Evolutionary conservation across 2,888 invertebrate species (phyloP), one percentile per base, ranked within the genome.

Genomic region (Dicycla oo): DNA sequence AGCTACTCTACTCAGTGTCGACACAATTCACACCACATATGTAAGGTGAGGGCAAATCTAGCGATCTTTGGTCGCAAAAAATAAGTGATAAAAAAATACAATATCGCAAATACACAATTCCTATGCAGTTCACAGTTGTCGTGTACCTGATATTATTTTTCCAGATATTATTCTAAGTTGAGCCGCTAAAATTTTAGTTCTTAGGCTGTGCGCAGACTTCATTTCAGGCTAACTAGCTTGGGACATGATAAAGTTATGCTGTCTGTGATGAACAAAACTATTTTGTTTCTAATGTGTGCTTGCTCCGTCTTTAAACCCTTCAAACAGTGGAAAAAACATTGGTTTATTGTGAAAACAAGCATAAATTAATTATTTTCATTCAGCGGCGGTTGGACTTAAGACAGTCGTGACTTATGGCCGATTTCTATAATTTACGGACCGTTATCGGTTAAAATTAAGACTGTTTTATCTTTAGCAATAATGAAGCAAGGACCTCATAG

Each of bases 141-240:
- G 61, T 71, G 23, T 49, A 26, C 57, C 51, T 81, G 40, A 72
- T 81, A 77, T 77, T 81, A 77, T 75, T 80, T 62, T 65, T 69
- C 2, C 30, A 53, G 51, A 26, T 78, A 69, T 65, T 75, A 80
- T 78, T 66, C 20, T 66, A 62, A 68, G 60, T 67, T 43, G 40
- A 69, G 63, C 63, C 38, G 60, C 49, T 75, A 70, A 79, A 75
- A 70, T 75, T 64, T 75, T 68, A 75, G 81, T 49, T 56, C n/a
- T 53, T 54, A 57, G 54, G 60, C 60, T 58, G 40, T 40, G 49
- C 8, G 20, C n/a, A 61, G 30, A 70, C 53, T 23, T 13, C 6
- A 45, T 20, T 26, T 8, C 11, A 13, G 15, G 23, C 26, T 40
- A 63, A 63, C 53, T 23, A 13, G 23, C 18, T 40, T 40, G n/a